Conservation (phyloP, 2,888 invertebrate species). For the Drosophila demipolita region DNA sequence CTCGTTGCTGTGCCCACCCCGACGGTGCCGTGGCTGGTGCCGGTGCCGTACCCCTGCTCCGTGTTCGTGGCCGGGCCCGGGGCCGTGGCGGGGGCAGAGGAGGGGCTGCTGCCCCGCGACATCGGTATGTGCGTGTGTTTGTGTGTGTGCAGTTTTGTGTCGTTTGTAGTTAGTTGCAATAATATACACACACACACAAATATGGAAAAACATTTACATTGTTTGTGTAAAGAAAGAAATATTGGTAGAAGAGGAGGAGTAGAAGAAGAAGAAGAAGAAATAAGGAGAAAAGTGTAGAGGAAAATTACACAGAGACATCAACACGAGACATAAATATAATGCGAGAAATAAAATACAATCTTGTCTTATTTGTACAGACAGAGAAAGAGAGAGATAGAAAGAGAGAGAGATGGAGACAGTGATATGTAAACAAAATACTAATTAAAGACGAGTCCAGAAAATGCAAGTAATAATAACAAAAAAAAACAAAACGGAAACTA, state of each 20-base stretch:
- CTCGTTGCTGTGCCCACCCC: slow-evolving; percentile 63
- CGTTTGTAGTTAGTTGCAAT: slow-evolving; percentile 47
- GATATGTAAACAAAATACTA: slow-evolving; percentile 66
- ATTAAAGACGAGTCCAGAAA: slow-evolving; percentile 57
- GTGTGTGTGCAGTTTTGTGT: slow-evolving; percentile 18
- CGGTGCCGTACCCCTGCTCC: slow-evolving; percentile 31
- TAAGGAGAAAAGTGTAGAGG: slow-evolving; percentile 72
- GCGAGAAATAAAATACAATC: slow-evolving; percentile 37
- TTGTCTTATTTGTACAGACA: slow-evolving; percentile 18
- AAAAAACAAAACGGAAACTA: slow-evolving; percentile 6
- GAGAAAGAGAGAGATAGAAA: slow-evolving; percentile 28
- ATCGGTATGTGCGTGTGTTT: slow-evolving; percentile 16
- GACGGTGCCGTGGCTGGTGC: slow-evolving; percentile 20
- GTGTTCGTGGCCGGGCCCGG: slow-evolving; percentile 59
- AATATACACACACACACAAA: slow-evolving; percentile 50
- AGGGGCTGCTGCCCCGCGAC: slow-evolving; percentile 39
- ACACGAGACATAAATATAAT: slow-evolving; percentile 42
- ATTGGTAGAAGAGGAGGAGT: slow-evolving; percentile 33
- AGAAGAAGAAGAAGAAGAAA: slow-evolving; percentile 42
- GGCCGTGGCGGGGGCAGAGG: slow-evolving; percentile 59
- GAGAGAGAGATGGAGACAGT: slow-evolving; percentile 52
- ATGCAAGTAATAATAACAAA: slow-evolving; percentile 59
- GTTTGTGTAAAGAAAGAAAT: slow-evolving; percentile 23
- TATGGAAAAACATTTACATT: slow-evolving; percentile 4
- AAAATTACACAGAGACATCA: slow-evolving; percentile 70